These are phyloP conservation scores for Tetramorium parvispinum DNA, from an alignment of 1,140 invertebrate genomes.

Conservation along the genomic window DNA sequence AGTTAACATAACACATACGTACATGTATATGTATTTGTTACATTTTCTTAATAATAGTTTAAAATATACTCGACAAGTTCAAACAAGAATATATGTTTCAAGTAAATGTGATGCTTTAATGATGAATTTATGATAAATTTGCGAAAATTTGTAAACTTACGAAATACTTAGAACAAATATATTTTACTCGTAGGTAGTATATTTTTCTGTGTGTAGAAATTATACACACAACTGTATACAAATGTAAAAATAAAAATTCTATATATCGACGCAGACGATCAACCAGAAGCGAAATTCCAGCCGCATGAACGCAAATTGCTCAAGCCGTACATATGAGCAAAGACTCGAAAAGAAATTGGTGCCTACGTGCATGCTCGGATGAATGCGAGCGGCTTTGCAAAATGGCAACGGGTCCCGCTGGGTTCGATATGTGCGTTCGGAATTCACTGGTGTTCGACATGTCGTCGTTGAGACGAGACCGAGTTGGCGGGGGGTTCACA, in stretches of 20 bases:
- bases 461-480: conserved; percentile 65
- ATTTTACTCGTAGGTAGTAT: no score
- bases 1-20: neutral
- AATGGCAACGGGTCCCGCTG: conserved; percentile 79
- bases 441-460: conserved; percentile 70
- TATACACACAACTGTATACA: no score
- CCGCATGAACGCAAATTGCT: conserved; percentile 14
- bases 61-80: no score
- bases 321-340: conserved; percentile 78
- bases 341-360: conserved; percentile 68
- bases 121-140: no score
- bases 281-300: neutral
- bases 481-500: conserved; percentile 75
- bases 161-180: no score
- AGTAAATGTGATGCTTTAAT: no score
- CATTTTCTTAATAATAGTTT: no score
- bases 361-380: conserved; percentile 75
- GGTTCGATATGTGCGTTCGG: conserved; percentile 59
- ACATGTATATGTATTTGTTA: neutral
- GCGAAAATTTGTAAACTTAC: no score
- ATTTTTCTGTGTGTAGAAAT: no score
- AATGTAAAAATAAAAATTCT: neutral
- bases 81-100: no score
- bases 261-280: neutral
- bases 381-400: conserved; percentile 77